Percentiles rank a stretch among this genome's conserved stretches.
Evolutionary conservation across 2,113 vertebrate species (phyloP).

Genomic region (Struthio camelus): DNA sequence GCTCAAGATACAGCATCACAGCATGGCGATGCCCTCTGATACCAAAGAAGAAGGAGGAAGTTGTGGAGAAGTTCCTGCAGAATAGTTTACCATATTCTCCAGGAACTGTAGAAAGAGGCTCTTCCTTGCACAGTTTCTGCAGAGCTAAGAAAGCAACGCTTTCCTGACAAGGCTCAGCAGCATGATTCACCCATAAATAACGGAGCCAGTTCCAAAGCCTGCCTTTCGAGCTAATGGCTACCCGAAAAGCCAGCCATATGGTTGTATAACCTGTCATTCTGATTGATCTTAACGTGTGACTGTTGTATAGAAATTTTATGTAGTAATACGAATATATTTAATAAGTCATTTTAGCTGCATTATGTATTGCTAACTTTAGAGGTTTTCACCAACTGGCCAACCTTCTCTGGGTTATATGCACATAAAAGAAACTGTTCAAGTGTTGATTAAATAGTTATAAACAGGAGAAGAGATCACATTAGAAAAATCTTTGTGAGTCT

Average conservation of each 20-base stretch:
- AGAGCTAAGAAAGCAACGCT: constrained; percentile 54
- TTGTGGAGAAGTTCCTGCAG: constrained; percentile 3
- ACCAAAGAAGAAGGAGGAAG: constrained; percentile 24
- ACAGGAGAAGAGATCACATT: not conserved
- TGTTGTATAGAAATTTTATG: constrained; percentile 43
- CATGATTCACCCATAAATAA: constrained; percentile 30
- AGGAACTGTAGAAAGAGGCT: not conserved
- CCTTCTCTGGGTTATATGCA: not conserved
- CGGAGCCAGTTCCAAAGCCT: not conserved
- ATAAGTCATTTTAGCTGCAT: not conserved
- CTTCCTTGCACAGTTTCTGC: not conserved
- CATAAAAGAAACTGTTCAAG: not conserved
- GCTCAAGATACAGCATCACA: constrained; percentile 8
- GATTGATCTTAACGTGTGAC: constrained; percentile 57
- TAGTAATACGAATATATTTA: constrained; percentile 9
- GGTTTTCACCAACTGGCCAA: not conserved
- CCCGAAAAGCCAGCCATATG: constrained; percentile 56
- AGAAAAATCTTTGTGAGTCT: not conserved
- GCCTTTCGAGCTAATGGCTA: constrained; percentile 48
- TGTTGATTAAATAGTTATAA: not conserved
- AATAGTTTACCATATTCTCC: constrained; percentile 7
- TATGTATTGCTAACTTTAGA: constrained; percentile 15
- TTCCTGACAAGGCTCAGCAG: constrained; percentile 37
- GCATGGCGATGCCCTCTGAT: not conserved
- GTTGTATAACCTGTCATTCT: constrained; percentile 40